Percentiles rank a stretch among this genome's conserved stretches.
Evolutionary conservation across 2,888 invertebrate genomes (phyloP).

Genomic region (Melolontha melolontha): DNA sequence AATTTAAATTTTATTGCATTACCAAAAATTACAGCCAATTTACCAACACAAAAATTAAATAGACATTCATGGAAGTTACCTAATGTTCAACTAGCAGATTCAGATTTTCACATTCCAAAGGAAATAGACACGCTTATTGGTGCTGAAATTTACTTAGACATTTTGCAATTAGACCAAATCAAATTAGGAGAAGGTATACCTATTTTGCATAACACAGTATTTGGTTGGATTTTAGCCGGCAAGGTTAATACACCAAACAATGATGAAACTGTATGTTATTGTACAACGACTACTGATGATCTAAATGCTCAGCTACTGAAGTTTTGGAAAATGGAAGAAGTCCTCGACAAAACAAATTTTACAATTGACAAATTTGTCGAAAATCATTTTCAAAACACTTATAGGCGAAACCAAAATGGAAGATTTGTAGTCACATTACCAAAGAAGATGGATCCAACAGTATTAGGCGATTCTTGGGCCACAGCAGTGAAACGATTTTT

Average conservation of each 20-base stretch:
- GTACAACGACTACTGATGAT: conserved; percentile 7
- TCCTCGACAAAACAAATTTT: conserved; percentile 9
- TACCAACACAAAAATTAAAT: not conserved
- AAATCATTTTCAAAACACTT: not conserved
- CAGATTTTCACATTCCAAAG: conserved; percentile 41
- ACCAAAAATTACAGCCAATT: not conserved
- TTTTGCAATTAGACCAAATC: conserved; percentile 41
- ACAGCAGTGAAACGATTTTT: conserved; percentile 19
- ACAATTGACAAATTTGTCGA: conserved; percentile 23
- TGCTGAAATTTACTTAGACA: conserved; percentile 44
- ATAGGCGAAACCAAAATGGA: conserved; percentile 1
- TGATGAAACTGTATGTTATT: not conserved
- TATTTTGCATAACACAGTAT: conserved; percentile 45
- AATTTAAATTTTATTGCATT: not conserved
- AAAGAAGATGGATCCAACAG: not conserved
- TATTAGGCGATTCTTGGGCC: not conserved
- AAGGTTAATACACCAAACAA: not conserved
- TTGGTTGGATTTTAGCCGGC: conserved; percentile 49
- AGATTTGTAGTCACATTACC: conserved; percentile 14
- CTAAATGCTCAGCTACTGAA: conserved; percentile 35
- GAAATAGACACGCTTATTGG: conserved; percentile 47
- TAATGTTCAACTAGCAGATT: conserved; percentile 47
- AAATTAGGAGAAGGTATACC: conserved; percentile 27
- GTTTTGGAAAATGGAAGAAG: conserved; percentile 49
- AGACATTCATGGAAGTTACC: not conserved